Evolutionary conservation across 2,113 vertebrate species (phyloP).

Genomic region (Anolis carolinensis): DNA sequence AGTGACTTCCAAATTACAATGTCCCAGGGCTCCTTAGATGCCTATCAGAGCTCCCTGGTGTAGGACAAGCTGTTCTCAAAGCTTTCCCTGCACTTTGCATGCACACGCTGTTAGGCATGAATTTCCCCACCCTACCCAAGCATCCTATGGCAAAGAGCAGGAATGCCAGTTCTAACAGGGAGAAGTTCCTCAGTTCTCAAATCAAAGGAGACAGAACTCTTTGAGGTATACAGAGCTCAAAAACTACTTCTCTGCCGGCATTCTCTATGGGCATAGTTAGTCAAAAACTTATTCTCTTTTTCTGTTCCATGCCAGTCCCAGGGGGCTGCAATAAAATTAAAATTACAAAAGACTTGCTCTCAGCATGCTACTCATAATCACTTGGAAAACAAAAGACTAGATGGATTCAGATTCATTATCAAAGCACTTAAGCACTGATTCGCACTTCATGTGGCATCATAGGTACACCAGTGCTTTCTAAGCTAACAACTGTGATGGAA

Average conservation of each 20-base stretch:
- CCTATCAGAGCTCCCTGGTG: not conserved
- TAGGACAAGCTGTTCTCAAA: not conserved
- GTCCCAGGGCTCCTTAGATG: not conserved
- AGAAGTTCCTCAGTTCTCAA: not conserved
- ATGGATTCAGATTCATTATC: not conserved
- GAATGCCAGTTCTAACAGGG: not conserved
- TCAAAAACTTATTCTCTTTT: not conserved
- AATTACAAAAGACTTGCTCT: not conserved
- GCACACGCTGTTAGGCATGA: not conserved
- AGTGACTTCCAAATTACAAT: not conserved
- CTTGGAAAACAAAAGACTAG: not conserved
- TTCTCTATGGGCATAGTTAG: not conserved
- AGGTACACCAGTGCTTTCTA: not conserved
- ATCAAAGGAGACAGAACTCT: not conserved
- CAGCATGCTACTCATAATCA: not conserved
- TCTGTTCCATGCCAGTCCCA: not conserved
- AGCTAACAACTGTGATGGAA: not conserved
- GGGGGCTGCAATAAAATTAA: not conserved
- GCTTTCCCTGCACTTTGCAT: no score
- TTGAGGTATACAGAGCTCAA: not conserved
- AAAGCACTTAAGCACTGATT: not conserved
- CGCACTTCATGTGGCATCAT: not conserved
- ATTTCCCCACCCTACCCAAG: not conserved
- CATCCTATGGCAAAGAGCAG: not conserved
- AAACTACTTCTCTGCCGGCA: not conserved